These are phyloP conservation scores for Onychomys leucogaster DNA, from an alignment of 2,797 vertebrate genomes.

Conservation along the genomic window DNA sequence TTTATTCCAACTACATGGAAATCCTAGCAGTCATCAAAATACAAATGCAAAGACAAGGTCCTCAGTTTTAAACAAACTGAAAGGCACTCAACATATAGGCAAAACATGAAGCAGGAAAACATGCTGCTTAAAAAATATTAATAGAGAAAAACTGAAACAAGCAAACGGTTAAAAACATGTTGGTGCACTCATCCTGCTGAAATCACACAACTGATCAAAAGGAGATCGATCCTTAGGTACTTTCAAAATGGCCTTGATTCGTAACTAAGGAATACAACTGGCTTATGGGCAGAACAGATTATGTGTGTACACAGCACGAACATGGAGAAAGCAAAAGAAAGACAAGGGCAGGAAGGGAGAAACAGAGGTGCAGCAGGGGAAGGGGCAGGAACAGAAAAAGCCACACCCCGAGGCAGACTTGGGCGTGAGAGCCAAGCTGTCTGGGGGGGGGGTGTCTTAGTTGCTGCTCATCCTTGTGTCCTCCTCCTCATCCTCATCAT, in stretches of 20 bases:
- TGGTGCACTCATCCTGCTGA: background rate
- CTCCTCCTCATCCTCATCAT: background rate
- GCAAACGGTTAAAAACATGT: background rate
- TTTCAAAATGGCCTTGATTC: background rate
- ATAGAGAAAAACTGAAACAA: conserved; percentile 40
- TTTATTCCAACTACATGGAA: background rate
- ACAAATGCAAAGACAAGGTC: conserved; percentile 27
- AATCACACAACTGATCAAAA: conserved; percentile 16
- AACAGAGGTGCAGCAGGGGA: background rate
- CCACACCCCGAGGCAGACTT: background rate
- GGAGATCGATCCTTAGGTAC: background rate
- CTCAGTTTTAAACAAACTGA: conserved; percentile 18
- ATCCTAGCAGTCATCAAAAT: conserved; percentile 7
- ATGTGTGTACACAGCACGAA: background rate
- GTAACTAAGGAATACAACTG: conserved; percentile 28
- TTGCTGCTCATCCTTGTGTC: background rate
- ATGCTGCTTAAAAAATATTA: background rate
- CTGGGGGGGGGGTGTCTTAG: background rate
- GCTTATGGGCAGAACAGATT: background rate
- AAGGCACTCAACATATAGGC: background rate
- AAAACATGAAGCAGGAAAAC: conserved; percentile 25
- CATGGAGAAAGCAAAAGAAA: background rate
- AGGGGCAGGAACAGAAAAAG: background rate
- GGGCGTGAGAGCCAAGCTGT: too few species aligned
- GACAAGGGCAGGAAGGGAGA: background rate